These are phyloP conservation scores for Indicator maculatus DNA, from an alignment of 2,113 vertebrate genomes.

Conservation along the genomic window DNA sequence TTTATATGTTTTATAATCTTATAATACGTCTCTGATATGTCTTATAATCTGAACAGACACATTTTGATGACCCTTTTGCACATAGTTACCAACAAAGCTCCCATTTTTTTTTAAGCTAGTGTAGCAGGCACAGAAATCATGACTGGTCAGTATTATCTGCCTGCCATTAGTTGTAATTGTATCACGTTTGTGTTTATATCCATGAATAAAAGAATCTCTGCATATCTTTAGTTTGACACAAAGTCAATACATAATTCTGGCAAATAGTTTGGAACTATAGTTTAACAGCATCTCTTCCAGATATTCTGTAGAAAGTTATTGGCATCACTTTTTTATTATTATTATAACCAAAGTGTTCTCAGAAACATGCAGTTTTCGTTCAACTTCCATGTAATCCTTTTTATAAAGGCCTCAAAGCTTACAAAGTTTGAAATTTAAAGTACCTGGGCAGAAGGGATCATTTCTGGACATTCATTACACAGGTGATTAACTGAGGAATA, in stretches of 20 bases:
- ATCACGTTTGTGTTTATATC: slow-evolving; percentile 66
- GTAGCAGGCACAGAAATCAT: slow-evolving; percentile 13
- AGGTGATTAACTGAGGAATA: slow-evolving; percentile 60
- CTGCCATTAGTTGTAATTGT: slow-evolving; percentile 50
- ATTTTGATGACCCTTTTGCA: not conserved
- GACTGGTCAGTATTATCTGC: slow-evolving; percentile 47
- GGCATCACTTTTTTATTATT: slow-evolving; percentile 55
- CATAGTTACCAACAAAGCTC: slow-evolving; percentile 14
- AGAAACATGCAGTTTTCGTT: slow-evolving; percentile 77
- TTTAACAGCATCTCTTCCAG: slow-evolving; percentile 82
- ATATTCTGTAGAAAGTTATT: slow-evolving; percentile 81
- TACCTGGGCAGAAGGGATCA: slow-evolving; percentile 57
- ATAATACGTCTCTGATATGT: too few relatives aligned
- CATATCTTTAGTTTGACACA: slow-evolving; percentile 77
- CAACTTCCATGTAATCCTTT: slow-evolving; percentile 75
- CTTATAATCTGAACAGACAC: slow-evolving; percentile 2
- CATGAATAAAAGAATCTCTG: slow-evolving; percentile 75
- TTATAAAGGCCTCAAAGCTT: slow-evolving; percentile 47
- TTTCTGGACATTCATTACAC: slow-evolving; percentile 52
- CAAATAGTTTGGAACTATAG: slow-evolving; percentile 80
- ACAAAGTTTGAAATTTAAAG: not conserved
- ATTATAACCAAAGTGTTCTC: slow-evolving; percentile 77
- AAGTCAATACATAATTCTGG: slow-evolving; percentile 83
- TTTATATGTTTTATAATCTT: too few relatives aligned
- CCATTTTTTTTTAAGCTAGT: slow-evolving; percentile 4